These are phyloP conservation scores for Psococerastis gibbosa DNA, from an alignment of 2,888 invertebrate genomes.

Conservation along the genomic window DNA sequence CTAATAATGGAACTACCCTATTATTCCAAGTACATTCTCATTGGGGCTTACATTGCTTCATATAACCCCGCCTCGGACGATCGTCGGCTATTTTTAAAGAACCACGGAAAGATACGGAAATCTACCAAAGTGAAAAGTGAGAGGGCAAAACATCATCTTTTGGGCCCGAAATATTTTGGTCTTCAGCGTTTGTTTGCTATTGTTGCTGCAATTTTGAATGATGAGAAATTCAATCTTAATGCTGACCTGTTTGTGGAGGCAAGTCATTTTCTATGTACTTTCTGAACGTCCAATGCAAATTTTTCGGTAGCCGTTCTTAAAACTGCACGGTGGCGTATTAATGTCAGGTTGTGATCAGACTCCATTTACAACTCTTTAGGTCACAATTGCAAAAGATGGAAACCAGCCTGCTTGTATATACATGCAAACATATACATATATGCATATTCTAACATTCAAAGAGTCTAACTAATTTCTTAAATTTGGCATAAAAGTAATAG, in stretches of 20 bases:
- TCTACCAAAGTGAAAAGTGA: not conserved
- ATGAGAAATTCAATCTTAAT: slow-evolving; percentile 6
- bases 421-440: too few species aligned
- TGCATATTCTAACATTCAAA: too few species aligned
- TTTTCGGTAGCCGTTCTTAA: too few species aligned
- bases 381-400: too few species aligned
- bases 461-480: too few species aligned
- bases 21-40: slow-evolving; percentile 6
- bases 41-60: slow-evolving; percentile 3
- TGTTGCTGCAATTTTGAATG: slow-evolving; percentile 4
- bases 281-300: too few species aligned
- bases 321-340: too few species aligned
- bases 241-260: not conserved
- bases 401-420: too few species aligned
- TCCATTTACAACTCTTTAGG: too few species aligned
- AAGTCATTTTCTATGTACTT: not conserved
- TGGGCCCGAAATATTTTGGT: slow-evolving; percentile 5
- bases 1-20: slow-evolving; percentile 2
- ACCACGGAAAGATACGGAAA: not conserved
- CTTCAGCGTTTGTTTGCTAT: slow-evolving; percentile 5
- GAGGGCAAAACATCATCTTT: slow-evolving; percentile 4
- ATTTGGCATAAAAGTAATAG: too few species aligned
- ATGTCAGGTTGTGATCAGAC: too few species aligned
- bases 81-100: not conserved
- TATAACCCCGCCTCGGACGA: slow-evolving; percentile 3